Conservation (phyloP, 2,888 invertebrate genomes). For the Dolomedes plantarius region DNA sequence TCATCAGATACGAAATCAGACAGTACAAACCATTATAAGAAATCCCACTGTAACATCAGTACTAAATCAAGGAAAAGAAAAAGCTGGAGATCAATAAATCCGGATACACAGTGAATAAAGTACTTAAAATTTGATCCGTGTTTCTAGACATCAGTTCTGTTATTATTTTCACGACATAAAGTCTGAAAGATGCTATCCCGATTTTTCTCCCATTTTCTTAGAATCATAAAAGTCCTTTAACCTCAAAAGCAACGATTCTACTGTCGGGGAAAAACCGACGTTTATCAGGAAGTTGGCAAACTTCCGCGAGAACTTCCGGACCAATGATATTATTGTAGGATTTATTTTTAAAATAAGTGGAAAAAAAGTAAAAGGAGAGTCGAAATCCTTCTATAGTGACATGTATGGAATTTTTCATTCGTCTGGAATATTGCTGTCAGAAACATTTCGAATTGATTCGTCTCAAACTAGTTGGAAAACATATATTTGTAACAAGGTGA, state of each 20-base stretch:
- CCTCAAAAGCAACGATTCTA: constrained; percentile 33
- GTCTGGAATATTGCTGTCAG: constrained; percentile 66
- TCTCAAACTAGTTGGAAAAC: constrained; percentile 4
- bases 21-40: no score
- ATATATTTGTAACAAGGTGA: neutral
- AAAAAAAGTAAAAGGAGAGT: constrained; percentile 37
- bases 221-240: neutral
- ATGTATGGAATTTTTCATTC: constrained; percentile 65
- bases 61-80: no score
- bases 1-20: no score
- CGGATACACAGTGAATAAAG: neutral
- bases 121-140: neutral
- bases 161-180: neutral
- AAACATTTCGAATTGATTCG: constrained; percentile 42
- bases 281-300: constrained; percentile 69
- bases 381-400: constrained; percentile 64
- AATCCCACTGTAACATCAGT: no score
- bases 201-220: neutral
- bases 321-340: constrained; percentile 52
- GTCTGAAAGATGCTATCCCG: neutral
- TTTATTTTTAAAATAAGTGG: constrained; percentile 44
- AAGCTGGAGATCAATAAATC: no score
- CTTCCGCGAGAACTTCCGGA: constrained; percentile 55
- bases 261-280: constrained; percentile 54
- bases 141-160: neutral